Evolutionary conservation across 2,113 vertebrate genomes (phyloP), one percentile per base, ranked within the genome.

Genomic region (Tricholaema leucomelas): DNA sequence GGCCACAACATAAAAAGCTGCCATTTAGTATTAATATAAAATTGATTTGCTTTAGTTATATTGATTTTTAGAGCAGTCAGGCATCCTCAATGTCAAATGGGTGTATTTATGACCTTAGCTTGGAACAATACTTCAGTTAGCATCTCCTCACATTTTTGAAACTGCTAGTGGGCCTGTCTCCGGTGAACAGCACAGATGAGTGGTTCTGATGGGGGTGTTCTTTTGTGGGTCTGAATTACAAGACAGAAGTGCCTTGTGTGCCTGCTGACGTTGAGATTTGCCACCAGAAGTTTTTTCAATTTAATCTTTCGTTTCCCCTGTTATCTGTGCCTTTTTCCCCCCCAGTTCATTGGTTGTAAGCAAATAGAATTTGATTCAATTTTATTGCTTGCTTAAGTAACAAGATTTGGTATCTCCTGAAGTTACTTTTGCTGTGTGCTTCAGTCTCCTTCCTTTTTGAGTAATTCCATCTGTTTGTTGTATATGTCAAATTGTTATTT

Each of bases 391-490:
- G 30, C 66, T 44, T 73, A 60, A 95, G 81, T 93, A 95, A 56
- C 35, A 92, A 67, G 76, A 48, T 61, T 46, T 55, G 50, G 52
- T 81, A 56, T 87, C 69, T 70, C 48, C 60, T 80, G 73, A 86
- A 83, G 60, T 90, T 67, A 75, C 85, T 94, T 82, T 14, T 33
- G 88, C 81, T 60, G 59, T 92, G 2, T 83, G 38, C 73, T 90
- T 94, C 81, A 72, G 70, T 91, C 74, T 75, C 94, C 28, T 23
- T 52, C 73, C 66, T 59, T 87, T 94, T 48, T 95, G 94, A 96
- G 87, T 96, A 77, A 93, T 95, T 95, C 92, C 84, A 40, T 94
- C 35, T 95, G 94, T 92, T 95, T 96, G 96, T 94, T 95, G 58
- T 94, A 88, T 0, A 0, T 96, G 91, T 96, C 92, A 91, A 92